Percentiles rank a stretch among this genome's conserved stretches.
phyloP scores from a whole-genome alignment of 2,888 invertebrate genomes.

The Heliconius sara region DNA sequence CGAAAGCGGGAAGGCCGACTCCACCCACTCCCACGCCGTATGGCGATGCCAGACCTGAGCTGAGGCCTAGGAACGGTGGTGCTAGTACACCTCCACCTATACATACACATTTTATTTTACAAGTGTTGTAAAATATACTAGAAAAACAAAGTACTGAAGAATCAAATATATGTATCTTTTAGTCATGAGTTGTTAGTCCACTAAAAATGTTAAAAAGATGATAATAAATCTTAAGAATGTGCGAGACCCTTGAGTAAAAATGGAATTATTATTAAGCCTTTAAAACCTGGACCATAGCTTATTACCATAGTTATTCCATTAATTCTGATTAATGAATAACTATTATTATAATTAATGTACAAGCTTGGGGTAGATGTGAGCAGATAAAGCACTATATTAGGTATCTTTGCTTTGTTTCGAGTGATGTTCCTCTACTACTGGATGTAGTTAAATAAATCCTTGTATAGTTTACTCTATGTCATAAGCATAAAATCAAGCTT shows the following conservation, averaged over 20 bases:
- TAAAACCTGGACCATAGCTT: background rate
- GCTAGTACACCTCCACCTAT: conserved; percentile 92
- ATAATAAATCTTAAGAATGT: background rate
- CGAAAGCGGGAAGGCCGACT: conserved; percentile 90
- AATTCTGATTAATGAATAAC: background rate
- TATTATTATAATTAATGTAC: background rate
- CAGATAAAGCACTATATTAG: background rate
- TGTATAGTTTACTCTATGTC: background rate
- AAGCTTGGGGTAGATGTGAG: background rate
- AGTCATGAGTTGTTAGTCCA: background rate
- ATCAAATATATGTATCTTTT: background rate
- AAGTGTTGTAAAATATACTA: background rate
- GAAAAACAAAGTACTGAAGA: background rate
- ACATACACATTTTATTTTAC: conserved; percentile 1
- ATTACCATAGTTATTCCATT: background rate
- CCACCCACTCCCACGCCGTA: conserved; percentile 84
- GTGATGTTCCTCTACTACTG: background rate
- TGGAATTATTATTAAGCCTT: background rate
- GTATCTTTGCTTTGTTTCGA: conserved; percentile 5
- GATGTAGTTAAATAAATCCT: background rate
- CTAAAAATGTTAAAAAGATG: background rate
- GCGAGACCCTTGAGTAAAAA: background rate
- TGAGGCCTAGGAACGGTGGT: conserved; percentile 94
- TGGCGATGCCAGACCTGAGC: conserved; percentile 89
- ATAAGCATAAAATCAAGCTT: conserved; percentile 3